A percentile compares a stretch with the other conserved stretches of the same genome.
These are phyloP conservation scores for Halictus rubicundus DNA, from an alignment of 1,140 invertebrate genomes.

Conservation along the genomic window DNA sequence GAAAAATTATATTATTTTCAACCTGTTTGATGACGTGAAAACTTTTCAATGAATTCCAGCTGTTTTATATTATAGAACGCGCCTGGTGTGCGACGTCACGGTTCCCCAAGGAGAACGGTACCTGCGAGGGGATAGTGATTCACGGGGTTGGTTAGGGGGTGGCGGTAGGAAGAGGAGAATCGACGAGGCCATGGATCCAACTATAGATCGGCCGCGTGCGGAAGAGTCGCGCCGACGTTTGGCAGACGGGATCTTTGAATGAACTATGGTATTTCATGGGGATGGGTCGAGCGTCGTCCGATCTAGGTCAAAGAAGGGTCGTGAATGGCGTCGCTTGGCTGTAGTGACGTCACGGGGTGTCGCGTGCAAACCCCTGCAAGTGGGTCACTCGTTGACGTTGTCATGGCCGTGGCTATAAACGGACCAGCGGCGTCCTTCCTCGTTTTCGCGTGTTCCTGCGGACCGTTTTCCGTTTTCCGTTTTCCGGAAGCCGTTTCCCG, in stretches of 20 bases:
- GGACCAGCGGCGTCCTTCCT: slow-evolving; percentile 43
- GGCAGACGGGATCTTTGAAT: slow-evolving; percentile 51
- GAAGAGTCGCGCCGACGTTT: neutral
- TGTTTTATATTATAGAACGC: too few species aligned
- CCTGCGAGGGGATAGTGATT: too few species aligned
- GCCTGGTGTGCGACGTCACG: too few species aligned
- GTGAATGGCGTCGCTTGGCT: slow-evolving; percentile 64
- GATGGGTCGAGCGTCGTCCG: slow-evolving; percentile 12
- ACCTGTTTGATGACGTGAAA: too few species aligned
- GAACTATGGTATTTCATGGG: slow-evolving; percentile 69
- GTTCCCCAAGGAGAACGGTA: too few species aligned
- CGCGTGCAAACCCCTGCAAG: slow-evolving; percentile 55
- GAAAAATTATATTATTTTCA: too few species aligned
- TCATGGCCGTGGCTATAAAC: slow-evolving; percentile 65
- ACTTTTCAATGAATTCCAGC: too few species aligned
- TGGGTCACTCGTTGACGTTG: slow-evolving; percentile 63
- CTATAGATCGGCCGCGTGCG: too few species aligned
- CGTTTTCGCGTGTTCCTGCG: slow-evolving; percentile 21
- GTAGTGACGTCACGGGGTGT: slow-evolving; percentile 63
- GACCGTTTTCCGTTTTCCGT: slow-evolving; percentile 37
- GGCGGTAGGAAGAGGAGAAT: too few species aligned
- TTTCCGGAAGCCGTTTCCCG: slow-evolving; percentile 12
- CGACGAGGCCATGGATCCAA: too few species aligned
- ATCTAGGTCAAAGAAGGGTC: slow-evolving; percentile 62
- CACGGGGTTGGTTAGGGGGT: too few species aligned